These are phyloP conservation scores for Gisinianus flammeolus DNA, from an alignment of 2,888 invertebrate species.

Conservation along the genomic window DNA sequence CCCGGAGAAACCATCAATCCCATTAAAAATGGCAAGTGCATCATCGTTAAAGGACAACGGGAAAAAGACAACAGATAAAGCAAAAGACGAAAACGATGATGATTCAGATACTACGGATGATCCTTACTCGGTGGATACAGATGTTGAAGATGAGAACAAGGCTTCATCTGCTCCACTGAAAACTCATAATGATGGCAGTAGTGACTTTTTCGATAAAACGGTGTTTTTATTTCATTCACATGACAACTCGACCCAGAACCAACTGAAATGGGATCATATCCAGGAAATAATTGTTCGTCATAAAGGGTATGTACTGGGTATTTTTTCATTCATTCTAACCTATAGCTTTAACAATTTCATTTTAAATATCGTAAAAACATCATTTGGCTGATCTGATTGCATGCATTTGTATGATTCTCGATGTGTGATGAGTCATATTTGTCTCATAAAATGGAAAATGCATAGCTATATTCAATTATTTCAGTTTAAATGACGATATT, in stretches of 20 bases:
- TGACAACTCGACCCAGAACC: background rate
- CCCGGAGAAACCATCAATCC: background rate
- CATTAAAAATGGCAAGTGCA: slow-evolving; percentile 18
- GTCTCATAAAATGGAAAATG: no score
- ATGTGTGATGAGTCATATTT: no score
- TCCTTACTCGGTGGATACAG: slow-evolving; percentile 50
- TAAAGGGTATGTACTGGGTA: slow-evolving; percentile 33
- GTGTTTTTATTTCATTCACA: slow-evolving; percentile 13
- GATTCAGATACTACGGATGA: slow-evolving; percentile 7
- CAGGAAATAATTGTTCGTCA: slow-evolving; percentile 44
- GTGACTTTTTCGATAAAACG: slow-evolving; percentile 31
- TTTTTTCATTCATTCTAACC: slow-evolving; percentile 2
- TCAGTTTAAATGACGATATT: no score
- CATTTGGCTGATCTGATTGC: no score
- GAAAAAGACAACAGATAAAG: background rate
- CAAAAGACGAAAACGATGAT: slow-evolving; percentile 13
- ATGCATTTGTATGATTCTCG: no score
- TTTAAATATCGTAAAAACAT: background rate
- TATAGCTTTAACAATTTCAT: no score
- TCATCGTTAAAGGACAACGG: background rate
- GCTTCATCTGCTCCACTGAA: slow-evolving; percentile 25
- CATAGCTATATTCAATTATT: no score
- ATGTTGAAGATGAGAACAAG: slow-evolving; percentile 49
- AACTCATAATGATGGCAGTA: background rate
- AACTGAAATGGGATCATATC: slow-evolving; percentile 37